These are phyloP conservation scores for Lepidurus arcticus DNA, from an alignment of 1,140 invertebrate genomes.

Conservation along the genomic window DNA sequence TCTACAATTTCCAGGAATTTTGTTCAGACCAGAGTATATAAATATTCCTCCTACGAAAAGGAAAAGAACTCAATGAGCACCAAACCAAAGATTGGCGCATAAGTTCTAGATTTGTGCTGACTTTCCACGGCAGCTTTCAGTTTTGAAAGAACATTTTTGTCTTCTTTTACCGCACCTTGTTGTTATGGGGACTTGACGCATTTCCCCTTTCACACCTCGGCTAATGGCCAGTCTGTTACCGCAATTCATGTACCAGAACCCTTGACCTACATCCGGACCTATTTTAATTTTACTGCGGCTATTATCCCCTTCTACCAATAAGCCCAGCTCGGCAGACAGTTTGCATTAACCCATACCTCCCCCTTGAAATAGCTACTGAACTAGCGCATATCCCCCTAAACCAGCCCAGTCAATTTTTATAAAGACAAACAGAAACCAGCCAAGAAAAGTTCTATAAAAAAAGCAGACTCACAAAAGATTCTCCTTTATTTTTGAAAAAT, in stretches of 20 bases:
- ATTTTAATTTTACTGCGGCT: conserved; percentile 8
- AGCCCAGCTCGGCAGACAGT: not conserved
- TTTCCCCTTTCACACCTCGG: conserved; percentile 8
- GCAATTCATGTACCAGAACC: conserved; percentile 2
- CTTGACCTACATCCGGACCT: conserved; percentile 17
- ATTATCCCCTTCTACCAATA: conserved; percentile 2
- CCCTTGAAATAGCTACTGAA: not conserved
- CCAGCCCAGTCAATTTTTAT: not conserved
- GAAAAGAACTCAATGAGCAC: too few species aligned
- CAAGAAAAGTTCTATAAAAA: not conserved
- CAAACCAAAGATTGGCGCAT: too few species aligned
- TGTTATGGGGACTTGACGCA: not conserved
- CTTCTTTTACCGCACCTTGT: too few species aligned
- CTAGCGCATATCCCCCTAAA: not conserved
- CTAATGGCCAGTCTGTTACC: conserved; percentile 18
- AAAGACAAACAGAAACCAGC: not conserved
- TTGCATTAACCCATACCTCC: not conserved
- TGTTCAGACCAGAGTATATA: too few species aligned
- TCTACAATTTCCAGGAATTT: not conserved
- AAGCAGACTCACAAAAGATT: not conserved
- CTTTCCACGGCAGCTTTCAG: too few species aligned
- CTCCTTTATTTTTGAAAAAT: not conserved
- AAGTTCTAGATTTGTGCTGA: too few species aligned
- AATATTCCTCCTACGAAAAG: too few species aligned
- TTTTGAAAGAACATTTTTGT: too few species aligned